Conservation (phyloP, 2,888 invertebrate genomes). For the Aleiodes alternator region DNA sequence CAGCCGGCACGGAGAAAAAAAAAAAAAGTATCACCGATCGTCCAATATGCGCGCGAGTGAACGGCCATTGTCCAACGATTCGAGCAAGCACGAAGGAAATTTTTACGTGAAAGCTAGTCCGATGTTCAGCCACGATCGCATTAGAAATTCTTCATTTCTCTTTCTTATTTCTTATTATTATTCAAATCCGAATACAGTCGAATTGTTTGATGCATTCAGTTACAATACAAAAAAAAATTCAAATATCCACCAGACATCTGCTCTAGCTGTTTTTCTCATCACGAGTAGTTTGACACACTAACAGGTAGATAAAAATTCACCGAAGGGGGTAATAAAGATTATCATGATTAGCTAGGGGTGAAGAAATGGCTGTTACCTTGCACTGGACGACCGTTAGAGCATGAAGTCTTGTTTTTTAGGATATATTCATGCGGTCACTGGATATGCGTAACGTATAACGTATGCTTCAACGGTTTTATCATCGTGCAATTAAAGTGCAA, state of each 20-base stretch:
- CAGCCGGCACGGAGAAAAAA: constrained; percentile 24
- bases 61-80: constrained; percentile 38
- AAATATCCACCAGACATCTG: background rate
- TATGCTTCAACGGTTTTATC: constrained; percentile 65
- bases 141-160: constrained; percentile 13
- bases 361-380: constrained; percentile 66
- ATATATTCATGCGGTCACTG: constrained; percentile 24
- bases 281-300: constrained; percentile 13
- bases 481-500: constrained; percentile 65
- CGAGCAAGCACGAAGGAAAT: constrained; percentile 5
- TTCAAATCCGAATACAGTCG: too few relatives aligned
- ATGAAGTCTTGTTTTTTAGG: constrained; percentile 8
- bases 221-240: too few relatives aligned
- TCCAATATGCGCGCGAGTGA: constrained; percentile 17
- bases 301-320: constrained; percentile 36
- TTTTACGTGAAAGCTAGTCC: constrained; percentile 20
- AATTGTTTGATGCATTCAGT: too few relatives aligned
- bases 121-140: background rate
- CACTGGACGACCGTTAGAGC: constrained; percentile 45
- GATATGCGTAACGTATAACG: constrained; percentile 51
- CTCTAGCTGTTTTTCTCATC: constrained; percentile 2
- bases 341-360: constrained; percentile 64
- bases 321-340: constrained; percentile 60
- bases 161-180: background rate
- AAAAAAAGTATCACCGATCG: constrained; percentile 31